Evolutionary conservation across 2,113 vertebrate species (phyloP), one percentile per base, ranked within the genome.

Genomic region (Synodontis membranacea): DNA sequence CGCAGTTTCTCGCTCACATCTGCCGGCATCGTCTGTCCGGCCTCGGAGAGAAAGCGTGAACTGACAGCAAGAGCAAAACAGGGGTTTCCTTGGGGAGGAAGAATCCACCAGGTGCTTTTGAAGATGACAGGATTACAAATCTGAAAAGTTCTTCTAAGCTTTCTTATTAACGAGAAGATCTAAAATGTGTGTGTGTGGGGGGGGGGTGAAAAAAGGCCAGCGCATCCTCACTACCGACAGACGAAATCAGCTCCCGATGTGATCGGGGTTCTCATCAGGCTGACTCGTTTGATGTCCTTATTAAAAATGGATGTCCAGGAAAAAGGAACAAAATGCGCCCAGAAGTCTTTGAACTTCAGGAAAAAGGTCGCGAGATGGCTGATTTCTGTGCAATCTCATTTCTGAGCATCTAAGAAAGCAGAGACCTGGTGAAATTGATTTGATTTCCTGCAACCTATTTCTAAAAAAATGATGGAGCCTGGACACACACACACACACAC

Each of bases 271-370:
- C 88, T 88, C 84, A 90, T 87, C 80, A 75, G 42, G 64, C 83
- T 31, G 7, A 62, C 54, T 80, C 83, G 74, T 89, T 88, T 89
- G 85, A 90, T 89, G 84, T 86, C 80, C 81, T 88, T 82, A 89
- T 90, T 88, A 90, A 89, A 87, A 89, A 87, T 86, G 81, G 68
- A 88, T 87, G 87, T 88, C 86, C 62, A 85, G 83, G 75, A 84
- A 79, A 80, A 83, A 58, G 76, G 85, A 68, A 87, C 54, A 84
- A 86, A 84, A 88, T 81, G 72, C 79, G 68, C 50, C 15, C 54
- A 70, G 81, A 52, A 82, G 52, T 72, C 80, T 86, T 86, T 89
- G 88, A 89, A 88, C 86, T 74, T 88, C 80, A 58, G 58, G 82
- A 39, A 88, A 88, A 86, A 90, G 88, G 88, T 90, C 25, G 31